Evolutionary conservation across 2,113 vertebrate species (phyloP).

Genomic region (Verasper variegatus): DNA sequence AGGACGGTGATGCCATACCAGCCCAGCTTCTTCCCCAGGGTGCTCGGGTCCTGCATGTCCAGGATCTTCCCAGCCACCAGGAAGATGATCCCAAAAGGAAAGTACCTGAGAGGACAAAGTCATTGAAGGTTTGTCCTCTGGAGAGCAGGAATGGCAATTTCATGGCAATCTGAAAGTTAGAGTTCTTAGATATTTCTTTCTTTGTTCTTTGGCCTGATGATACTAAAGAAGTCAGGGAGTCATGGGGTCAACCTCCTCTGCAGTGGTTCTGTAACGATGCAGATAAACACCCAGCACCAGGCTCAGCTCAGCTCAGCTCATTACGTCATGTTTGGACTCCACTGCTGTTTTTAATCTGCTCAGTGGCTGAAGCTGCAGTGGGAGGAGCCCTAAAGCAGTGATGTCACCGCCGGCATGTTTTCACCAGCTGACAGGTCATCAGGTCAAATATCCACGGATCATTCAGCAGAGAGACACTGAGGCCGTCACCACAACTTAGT

Average conservation of each 20-base stretch:
- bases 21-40: slow-evolving; percentile 86
- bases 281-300: background rate
- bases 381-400: background rate
- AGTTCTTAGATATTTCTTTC: no score
- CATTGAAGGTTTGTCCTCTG: background rate
- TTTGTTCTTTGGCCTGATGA: no score
- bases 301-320: background rate
- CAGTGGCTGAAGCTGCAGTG: slow-evolving; percentile 5
- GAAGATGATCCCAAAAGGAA: slow-evolving; percentile 91
- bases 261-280: no score
- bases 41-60: slow-evolving; percentile 88
- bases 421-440: slow-evolving; percentile 26
- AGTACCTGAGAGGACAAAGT: slow-evolving; percentile 83
- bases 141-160: background rate
- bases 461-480: background rate
- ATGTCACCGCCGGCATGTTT: slow-evolving; percentile 10
- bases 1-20: slow-evolving; percentile 89
- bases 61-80: slow-evolving; percentile 91
- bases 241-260: no score
- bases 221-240: no score
- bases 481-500: background rate
- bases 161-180: no score
- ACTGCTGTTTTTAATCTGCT: slow-evolving; percentile 37
- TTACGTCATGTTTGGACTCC: background rate
- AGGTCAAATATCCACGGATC: slow-evolving; percentile 13